These are phyloP conservation scores for Arrhamphus sclerolepis DNA, from an alignment of 2,797 vertebrate genomes.

Conservation along the genomic window DNA sequence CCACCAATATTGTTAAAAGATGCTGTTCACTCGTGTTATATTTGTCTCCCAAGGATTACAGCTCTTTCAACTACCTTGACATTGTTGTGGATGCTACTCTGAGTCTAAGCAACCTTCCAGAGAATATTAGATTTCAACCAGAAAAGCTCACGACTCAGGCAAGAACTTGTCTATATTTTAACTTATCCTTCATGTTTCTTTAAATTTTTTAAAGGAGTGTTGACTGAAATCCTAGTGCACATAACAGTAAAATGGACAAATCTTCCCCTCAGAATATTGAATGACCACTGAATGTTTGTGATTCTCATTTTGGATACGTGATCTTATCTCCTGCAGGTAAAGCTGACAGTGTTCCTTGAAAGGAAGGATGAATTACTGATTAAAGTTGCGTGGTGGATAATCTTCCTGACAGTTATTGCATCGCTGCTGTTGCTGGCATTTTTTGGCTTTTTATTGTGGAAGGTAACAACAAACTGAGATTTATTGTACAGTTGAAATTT, in stretches of 20 bases:
- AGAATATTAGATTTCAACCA: conserved; percentile 85
- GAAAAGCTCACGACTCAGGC: conserved; percentile 82
- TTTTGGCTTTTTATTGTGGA: conserved; percentile 86
- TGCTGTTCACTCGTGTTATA: neutral
- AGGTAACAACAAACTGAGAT: conserved; percentile 76
- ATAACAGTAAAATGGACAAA: neutral
- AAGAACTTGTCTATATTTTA: neutral
- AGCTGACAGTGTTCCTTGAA: conserved; percentile 89
- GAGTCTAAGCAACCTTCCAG: conserved; percentile 79
- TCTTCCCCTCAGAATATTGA: neutral
- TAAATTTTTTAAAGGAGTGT: no score
- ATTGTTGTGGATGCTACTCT: conserved; percentile 85
- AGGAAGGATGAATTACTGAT: conserved; percentile 79
- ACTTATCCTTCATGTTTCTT: no score
- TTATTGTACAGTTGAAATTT: neutral
- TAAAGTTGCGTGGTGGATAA: conserved; percentile 92
- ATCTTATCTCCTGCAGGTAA: conserved; percentile 76
- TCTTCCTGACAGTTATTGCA: conserved; percentile 85
- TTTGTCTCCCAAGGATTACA: conserved; percentile 83
- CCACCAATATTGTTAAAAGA: neutral
- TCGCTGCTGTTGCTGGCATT: conserved; percentile 86
- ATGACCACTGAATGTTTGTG: neutral
- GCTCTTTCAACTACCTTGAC: conserved; percentile 88
- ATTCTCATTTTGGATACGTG: neutral
- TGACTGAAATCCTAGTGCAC: neutral